Conservation (phyloP, 2,113 vertebrate genomes). For the Micronycteris hirsuta region DNA sequence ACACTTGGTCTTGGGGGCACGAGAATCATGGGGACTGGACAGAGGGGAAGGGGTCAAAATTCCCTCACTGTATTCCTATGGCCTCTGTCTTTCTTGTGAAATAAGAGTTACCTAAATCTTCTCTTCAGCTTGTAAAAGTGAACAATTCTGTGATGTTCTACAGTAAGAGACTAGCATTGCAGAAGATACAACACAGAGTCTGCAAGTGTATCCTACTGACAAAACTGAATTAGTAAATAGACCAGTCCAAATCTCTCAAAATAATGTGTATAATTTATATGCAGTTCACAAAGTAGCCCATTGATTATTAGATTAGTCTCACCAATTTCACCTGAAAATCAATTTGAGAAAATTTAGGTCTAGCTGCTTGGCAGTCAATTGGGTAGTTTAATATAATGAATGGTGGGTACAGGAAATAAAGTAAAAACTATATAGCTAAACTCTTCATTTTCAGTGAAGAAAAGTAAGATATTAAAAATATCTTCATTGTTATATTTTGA, state of each 20-base stretch:
- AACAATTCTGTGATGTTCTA: not conserved
- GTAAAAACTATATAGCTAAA: not conserved
- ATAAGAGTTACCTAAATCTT: not conserved
- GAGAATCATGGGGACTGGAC: not conserved
- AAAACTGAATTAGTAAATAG: not conserved
- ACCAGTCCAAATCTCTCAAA: not conserved
- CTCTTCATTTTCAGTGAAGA: not conserved
- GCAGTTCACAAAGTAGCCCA: not conserved
- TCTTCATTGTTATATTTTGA: not conserved
- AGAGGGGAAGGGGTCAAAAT: not conserved
- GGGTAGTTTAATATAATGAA: not conserved
- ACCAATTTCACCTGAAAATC: not conserved
- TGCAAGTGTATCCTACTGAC: not conserved
- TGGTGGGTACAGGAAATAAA: not conserved
- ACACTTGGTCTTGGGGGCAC: not conserved
- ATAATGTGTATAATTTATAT: not conserved
- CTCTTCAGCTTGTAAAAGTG: not conserved
- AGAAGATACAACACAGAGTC: not conserved
- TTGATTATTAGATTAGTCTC: conserved; percentile 8
- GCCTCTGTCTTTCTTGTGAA: not conserved
- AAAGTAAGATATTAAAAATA: not conserved
- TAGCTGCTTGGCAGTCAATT: not conserved
- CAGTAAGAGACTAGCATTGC: not conserved
- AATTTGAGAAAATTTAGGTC: not conserved
- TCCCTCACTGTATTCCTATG: not conserved